These are phyloP conservation scores for Spea multiplicata DNA, from an alignment of 2,113 vertebrate species.

Conservation along the genomic window DNA sequence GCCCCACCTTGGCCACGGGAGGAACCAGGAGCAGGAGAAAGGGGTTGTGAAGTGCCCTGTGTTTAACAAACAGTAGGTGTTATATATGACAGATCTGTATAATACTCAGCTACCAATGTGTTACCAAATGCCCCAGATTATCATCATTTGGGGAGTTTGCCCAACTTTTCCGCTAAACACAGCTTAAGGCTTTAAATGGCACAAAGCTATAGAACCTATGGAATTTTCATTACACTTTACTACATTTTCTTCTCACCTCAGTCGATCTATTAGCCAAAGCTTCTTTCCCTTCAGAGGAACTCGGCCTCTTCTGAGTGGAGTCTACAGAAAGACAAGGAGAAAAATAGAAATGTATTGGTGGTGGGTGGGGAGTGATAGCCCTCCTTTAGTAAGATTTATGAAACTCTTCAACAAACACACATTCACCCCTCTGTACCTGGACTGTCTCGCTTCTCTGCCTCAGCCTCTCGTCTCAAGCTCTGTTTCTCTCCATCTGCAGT, in stretches of 20 bases:
- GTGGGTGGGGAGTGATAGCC: too few species aligned
- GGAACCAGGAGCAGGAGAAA: slow-evolving; percentile 30
- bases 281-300: not conserved
- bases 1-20: slow-evolving; percentile 11
- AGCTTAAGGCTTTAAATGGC: too few species aligned
- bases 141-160: too few species aligned
- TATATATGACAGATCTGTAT: too few species aligned
- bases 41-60: slow-evolving; percentile 4
- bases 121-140: too few species aligned
- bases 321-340: not conserved
- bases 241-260: slow-evolving; percentile 5
- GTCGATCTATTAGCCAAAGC: not conserved
- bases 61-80: not conserved
- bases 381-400: too few species aligned
- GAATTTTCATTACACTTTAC: too few species aligned
- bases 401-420: too few species aligned
- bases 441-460: slow-evolving; percentile 17
- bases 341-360: not conserved
- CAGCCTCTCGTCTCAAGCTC: not conserved
- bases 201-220: too few species aligned
- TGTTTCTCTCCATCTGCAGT: slow-evolving; percentile 13
- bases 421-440: slow-evolving; percentile 13
- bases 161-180: too few species aligned
- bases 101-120: too few species aligned
- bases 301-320: slow-evolving; percentile 32